These are phyloP conservation scores for Phyto melanocephala DNA, from an alignment of 2,888 invertebrate species.

Conservation along the genomic window DNA sequence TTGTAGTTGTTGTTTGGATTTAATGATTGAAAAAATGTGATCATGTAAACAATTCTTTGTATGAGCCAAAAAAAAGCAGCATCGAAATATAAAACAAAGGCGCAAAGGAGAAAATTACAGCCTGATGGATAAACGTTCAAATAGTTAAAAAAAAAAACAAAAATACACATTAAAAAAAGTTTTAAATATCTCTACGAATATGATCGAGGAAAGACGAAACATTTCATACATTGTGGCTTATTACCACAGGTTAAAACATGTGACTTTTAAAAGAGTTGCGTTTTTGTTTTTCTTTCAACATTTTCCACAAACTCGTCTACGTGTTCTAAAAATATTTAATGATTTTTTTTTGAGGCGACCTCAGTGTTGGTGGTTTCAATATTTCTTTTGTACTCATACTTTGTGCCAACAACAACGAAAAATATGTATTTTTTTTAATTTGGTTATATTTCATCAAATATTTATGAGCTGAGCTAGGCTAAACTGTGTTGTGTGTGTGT, in stretches of 20 bases:
- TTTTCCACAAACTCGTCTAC: conserved; percentile 22
- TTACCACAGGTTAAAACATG: conserved; percentile 59
- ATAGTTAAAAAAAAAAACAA: conserved; percentile 10
- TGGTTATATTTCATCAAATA: conserved; percentile 64
- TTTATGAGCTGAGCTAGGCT: conserved; percentile 29
- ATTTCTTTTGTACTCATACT: conserved; percentile 23
- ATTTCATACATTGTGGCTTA: conserved; percentile 46
- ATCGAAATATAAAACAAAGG: conserved; percentile 44
- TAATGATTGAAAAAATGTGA: conserved; percentile 57
- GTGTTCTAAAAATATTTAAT: conserved; percentile 32
- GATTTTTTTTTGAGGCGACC: conserved; percentile 53
- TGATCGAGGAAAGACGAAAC: not conserved
- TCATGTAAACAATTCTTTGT: conserved; percentile 63
- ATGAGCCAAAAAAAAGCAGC: conserved; percentile 16
- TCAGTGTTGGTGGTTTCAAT: conserved; percentile 57
- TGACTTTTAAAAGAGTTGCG: conserved; percentile 44
- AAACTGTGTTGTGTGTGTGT: not conserved
- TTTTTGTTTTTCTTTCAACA: not conserved
- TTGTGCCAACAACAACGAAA: conserved; percentile 60
- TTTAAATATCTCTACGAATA: not conserved
- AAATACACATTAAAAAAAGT: conserved; percentile 6
- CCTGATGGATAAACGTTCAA: conserved; percentile 44
- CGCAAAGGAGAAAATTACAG: conserved; percentile 68
- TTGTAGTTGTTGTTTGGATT: conserved; percentile 35
- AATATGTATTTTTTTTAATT: conserved; percentile 57